phyloP scores from a whole-genome alignment of 2,797 vertebrate genomes.

The Octomys mimax region DNA sequence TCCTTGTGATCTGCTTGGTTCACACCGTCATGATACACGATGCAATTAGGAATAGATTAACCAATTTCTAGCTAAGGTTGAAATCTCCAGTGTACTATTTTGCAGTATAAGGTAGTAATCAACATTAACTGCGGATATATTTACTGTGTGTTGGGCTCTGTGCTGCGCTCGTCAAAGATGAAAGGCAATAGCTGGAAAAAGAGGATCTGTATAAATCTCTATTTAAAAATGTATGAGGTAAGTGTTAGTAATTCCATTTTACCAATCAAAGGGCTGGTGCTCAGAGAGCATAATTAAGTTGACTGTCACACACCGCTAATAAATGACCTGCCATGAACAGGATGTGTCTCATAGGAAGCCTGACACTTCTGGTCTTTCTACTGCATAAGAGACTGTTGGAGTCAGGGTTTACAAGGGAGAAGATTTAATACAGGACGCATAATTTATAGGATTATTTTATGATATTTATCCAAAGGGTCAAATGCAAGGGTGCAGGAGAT shows the following conservation, averaged over 20 bases:
- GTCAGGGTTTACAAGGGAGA: neutral
- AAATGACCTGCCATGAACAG: neutral
- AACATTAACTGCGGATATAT: neutral
- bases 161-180: neutral
- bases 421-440: neutral
- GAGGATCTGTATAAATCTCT: neutral
- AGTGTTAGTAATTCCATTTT: slow-evolving; percentile 29
- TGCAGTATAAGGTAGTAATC: neutral
- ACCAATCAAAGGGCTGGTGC: neutral
- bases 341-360: neutral
- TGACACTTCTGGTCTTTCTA: neutral
- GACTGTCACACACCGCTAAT: neutral
- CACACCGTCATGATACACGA: neutral
- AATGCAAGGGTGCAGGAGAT: neutral
- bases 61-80: neutral
- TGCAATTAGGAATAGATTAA: neutral
- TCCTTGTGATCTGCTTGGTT: neutral
- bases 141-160: neutral
- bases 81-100: neutral
- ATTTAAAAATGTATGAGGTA: neutral
- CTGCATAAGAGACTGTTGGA: neutral
- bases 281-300: neutral
- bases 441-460: neutral
- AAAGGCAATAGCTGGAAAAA: slow-evolving; percentile 22
- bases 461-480: neutral